Evolutionary conservation across 1,140 invertebrate species (phyloP), one percentile per base, ranked within the genome.

Genomic region (Daktulosphaira vitifoliae): DNA sequence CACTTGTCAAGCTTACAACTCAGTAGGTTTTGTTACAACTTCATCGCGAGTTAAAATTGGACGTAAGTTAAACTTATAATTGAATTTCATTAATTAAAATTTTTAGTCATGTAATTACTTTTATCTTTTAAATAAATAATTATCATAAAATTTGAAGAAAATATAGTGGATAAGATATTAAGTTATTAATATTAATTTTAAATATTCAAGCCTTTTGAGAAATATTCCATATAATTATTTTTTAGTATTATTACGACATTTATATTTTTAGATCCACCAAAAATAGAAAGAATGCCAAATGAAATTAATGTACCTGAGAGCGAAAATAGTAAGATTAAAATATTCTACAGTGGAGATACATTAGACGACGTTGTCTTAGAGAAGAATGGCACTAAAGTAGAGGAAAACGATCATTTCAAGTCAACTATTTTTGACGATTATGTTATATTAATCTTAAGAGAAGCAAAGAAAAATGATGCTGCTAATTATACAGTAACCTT

Each of bases 391-490:
- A 77, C 80, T 0, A 87, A 94, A 70, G 86, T 87, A 2, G 75
- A 79, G 1, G 87, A 92, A 68, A 68, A 67, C 23, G 67, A 68
- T 18, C 69, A 69, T 20, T 81, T 98, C 68, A 96, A 96, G 74
- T 92, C 87, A 73, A 94, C 89, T 0, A 81, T 95, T 2, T 96
- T 98, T 77, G 95, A 98, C 77, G 95, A 97, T 67, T 97, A 96
- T 72, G 83, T 94, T 18, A 90, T 95, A 23, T 87, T 98, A 52
- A 92, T 92, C 70, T 89, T 95, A 68, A 89, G 88, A 71, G 90
- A 93, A 70, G 86, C 94, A 56, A 80, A 79, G 15, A 90, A 91
- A 71, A 81, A 83, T 67, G 90, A 95, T 74, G 89, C 84, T 71
- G 92, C 91, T 66, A 77, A 78, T 72, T 95, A 97, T 76, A 89